Percentiles rank a stretch among this genome's conserved stretches.
These are phyloP conservation scores for Syngnathus scovelli DNA, from an alignment of 2,113 vertebrate species.

Conservation along the genomic window DNA sequence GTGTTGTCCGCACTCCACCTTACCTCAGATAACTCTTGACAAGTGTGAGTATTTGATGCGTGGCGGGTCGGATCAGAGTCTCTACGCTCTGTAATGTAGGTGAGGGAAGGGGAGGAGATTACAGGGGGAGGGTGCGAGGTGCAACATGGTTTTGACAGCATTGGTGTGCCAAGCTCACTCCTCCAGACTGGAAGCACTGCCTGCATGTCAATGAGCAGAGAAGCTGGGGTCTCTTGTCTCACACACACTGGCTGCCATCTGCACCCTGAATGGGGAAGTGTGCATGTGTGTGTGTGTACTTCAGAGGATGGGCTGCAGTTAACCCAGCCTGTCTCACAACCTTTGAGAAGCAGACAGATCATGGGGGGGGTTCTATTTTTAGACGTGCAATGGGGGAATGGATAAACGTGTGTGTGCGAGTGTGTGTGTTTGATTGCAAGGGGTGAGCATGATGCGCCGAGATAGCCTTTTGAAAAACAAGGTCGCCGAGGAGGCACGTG, in stretches of 20 bases:
- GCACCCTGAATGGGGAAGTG: conserved; percentile 62
- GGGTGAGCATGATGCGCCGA: conserved; percentile 58
- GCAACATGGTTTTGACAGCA: conserved; percentile 43
- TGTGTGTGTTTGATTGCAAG: conserved; percentile 38
- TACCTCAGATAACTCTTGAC: conserved; percentile 1
- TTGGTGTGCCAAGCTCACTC: conserved; percentile 25
- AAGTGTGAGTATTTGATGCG: neutral
- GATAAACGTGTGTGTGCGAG: conserved; percentile 30
- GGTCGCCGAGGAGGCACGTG: conserved; percentile 10
- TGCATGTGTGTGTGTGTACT: conserved; percentile 24
- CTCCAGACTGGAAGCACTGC: conserved; percentile 31
- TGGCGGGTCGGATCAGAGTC: neutral
- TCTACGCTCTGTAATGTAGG: neutral
- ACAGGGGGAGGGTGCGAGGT: conserved; percentile 11
- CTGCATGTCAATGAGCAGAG: conserved; percentile 63
- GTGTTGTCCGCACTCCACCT: neutral
- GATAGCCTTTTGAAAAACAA: conserved; percentile 60
- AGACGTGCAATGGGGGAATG: conserved; percentile 50
- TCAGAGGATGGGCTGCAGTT: conserved; percentile 53
- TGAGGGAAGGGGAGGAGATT: neutral
- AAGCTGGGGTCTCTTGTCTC: conserved; percentile 59
- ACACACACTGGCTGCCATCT: conserved; percentile 65
- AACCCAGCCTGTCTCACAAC: conserved; percentile 58
- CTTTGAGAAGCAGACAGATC: conserved; percentile 60
- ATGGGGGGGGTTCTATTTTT: conserved; percentile 64